A percentile compares a stretch with the other conserved stretches of the same genome.
phyloP scores from a whole-genome alignment of 2,113 vertebrate species.

The Rhea americana region DNA sequence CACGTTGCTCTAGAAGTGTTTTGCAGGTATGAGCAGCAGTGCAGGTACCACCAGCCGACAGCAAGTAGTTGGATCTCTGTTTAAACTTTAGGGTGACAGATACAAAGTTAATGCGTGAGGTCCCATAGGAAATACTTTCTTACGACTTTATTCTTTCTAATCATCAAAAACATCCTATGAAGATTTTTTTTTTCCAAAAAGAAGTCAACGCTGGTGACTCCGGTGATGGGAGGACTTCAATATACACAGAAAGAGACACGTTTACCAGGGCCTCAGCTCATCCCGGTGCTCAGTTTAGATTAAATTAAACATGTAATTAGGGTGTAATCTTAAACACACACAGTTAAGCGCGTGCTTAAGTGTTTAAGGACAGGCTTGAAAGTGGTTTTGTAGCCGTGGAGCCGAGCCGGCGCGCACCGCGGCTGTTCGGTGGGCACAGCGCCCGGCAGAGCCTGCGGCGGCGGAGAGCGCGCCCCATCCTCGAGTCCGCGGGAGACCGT shows the following conservation, averaged over 20 bases:
- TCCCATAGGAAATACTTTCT: neutral
- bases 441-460: too few species aligned
- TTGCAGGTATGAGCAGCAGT: accelerated
- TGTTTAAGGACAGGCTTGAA: neutral
- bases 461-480: too few species aligned
- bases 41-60: too few species aligned
- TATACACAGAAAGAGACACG: accelerated
- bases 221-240: accelerated
- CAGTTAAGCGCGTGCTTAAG: neutral
- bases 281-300: neutral
- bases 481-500: neutral
- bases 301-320: neutral
- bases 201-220: too few species aligned
- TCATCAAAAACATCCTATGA: neutral
- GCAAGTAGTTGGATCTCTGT: accelerated
- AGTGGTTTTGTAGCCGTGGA: constrained; percentile 8
- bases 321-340: neutral
- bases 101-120: neutral
- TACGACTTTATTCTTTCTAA: neutral
- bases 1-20: neutral
- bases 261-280: neutral
- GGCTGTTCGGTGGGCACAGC: too few species aligned
- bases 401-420: neutral
- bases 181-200: neutral
- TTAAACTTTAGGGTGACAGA: neutral